These are phyloP conservation scores for Vollenhovia emeryi DNA, from an alignment of 1,140 invertebrate species.

Conservation along the genomic window DNA sequence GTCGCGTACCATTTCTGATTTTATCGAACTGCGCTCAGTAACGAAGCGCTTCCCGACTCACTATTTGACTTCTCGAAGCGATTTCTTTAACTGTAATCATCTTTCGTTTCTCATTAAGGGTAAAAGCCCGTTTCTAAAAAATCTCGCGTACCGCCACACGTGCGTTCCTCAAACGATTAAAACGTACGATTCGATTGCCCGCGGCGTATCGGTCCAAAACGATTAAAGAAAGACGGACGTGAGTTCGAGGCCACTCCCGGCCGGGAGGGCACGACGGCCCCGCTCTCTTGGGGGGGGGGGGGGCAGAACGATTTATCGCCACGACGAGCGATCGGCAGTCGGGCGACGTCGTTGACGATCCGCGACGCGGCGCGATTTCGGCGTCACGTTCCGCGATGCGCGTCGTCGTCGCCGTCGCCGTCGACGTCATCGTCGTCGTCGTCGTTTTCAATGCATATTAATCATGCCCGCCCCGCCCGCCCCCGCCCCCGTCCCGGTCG, in stretches of 20 bases:
- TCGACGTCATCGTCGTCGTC: conserved; percentile 1
- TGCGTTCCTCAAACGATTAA: background rate
- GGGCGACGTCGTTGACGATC: conserved; percentile 46
- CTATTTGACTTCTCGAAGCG: background rate
- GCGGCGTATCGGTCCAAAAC: background rate
- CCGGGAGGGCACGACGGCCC: too few relatives aligned
- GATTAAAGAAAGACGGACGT: background rate
- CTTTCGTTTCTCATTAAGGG: background rate
- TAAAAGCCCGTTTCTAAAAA: background rate
- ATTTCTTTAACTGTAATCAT: background rate
- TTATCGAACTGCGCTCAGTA: background rate
- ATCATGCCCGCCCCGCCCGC: conserved; percentile 60
- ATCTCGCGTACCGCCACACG: background rate
- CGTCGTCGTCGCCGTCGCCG: conserved; percentile 32
- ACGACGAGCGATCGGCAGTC: conserved; percentile 45
- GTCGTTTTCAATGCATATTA: conserved; percentile 79
- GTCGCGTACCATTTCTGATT: background rate
- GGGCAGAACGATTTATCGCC: conserved; percentile 31
- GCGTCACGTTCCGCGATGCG: conserved; percentile 51
- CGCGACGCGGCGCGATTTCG: conserved; percentile 42
- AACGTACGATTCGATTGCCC: background rate
- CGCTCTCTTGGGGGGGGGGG: too few relatives aligned
- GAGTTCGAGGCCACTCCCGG: background rate
- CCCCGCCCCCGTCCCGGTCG: conserved; percentile 23
- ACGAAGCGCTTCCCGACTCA: background rate